Percentiles rank a stretch among this genome's conserved stretches.
Conservation (phyloP, 2,888 invertebrate species). For the Drosophila flavopinicola region DNA sequence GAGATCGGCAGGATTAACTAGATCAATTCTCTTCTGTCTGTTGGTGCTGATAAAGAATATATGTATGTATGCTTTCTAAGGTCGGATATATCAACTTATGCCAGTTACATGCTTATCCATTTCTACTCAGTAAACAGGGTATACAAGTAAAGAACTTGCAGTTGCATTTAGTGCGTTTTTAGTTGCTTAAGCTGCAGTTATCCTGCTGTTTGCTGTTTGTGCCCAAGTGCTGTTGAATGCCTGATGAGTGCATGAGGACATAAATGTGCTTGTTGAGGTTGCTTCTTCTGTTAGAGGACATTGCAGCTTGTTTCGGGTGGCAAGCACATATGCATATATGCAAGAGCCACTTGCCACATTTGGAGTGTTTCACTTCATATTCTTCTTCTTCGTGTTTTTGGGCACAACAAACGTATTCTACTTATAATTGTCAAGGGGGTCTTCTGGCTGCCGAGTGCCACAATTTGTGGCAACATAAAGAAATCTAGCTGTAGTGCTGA, state of each 20-base stretch:
- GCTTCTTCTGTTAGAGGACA: conserved; percentile 13
- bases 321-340: neutral
- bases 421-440: conserved; percentile 12
- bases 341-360: conserved; percentile 42
- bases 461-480: conserved; percentile 32
- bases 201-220: too few relatives aligned
- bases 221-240: conserved; percentile 39
- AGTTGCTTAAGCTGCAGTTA: conserved; percentile 12
- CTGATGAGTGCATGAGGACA: conserved; percentile 41
- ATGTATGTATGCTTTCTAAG: neutral
- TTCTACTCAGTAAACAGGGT: too few relatives aligned
- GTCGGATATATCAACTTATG: too few relatives aligned
- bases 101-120: too few relatives aligned
- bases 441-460: conserved; percentile 8
- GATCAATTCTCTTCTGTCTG: too few relatives aligned
- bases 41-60: too few relatives aligned
- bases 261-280: conserved; percentile 23
- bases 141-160: conserved; percentile 21
- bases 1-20: too few relatives aligned
- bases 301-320: conserved; percentile 1
- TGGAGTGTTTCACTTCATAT: too few relatives aligned
- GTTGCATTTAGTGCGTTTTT: conserved; percentile 35
- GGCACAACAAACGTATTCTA: conserved; percentile 16
- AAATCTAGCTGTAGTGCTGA: conserved; percentile 9
- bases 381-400: conserved; percentile 19